Conservation (phyloP, 2,888 invertebrate genomes). For the Chaitophorus viminalis region DNA sequence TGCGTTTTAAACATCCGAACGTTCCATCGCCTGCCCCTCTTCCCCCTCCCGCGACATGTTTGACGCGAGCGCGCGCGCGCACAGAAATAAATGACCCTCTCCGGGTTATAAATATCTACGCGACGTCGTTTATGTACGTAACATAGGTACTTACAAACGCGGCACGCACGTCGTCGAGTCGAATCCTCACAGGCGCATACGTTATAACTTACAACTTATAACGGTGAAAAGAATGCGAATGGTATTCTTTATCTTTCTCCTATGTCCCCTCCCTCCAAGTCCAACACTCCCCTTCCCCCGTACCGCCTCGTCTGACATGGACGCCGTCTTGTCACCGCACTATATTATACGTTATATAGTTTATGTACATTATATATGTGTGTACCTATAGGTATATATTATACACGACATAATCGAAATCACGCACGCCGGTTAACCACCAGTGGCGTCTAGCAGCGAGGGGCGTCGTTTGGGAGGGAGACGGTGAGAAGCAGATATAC, state of each 20-base stretch:
- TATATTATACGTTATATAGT: too few relatives aligned
- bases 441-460: too few relatives aligned
- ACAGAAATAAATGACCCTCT: constrained; percentile 2
- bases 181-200: neutral
- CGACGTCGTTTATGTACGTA: neutral
- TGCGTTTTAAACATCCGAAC: neutral
- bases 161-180: neutral
- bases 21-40: neutral
- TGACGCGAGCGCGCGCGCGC: neutral
- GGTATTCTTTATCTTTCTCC: neutral
- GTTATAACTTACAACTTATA: too few relatives aligned
- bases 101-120: constrained; percentile 4
- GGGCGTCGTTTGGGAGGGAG: too few relatives aligned
- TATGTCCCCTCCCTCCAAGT: neutral
- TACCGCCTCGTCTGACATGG: neutral
- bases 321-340: too few relatives aligned
- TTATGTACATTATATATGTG: too few relatives aligned
- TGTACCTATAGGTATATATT: too few relatives aligned
- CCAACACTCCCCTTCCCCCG: neutral
- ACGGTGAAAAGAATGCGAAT: neutral
- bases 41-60: neutral
- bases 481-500: too few relatives aligned
- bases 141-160: neutral
- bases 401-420: too few relatives aligned
- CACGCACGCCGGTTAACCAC: too few relatives aligned